A percentile compares a stretch with the other conserved stretches of the same genome.
phyloP scores from a whole-genome alignment of 2,888 invertebrate genomes.

The Cacoxenus indagator region DNA sequence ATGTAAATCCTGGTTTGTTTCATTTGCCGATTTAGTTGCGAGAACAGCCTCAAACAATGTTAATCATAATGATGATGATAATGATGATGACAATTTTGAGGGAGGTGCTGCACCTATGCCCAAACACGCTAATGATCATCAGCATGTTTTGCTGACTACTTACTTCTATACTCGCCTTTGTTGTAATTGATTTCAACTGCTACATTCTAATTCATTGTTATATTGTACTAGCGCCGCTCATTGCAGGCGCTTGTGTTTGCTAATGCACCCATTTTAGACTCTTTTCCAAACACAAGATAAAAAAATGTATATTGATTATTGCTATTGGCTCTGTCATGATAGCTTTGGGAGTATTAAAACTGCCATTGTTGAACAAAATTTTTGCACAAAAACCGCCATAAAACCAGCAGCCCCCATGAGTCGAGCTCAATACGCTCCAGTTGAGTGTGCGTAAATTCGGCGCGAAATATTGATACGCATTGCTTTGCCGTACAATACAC shows the following conservation, averaged over 20 bases:
- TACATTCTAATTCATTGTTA: constrained; percentile 62
- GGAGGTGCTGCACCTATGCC: neutral
- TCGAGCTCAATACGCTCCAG: neutral
- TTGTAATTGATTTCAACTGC: constrained; percentile 64
- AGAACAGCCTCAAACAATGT: neutral
- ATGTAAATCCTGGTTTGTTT: constrained; percentile 64
- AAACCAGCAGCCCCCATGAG: neutral
- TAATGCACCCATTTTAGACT: too few relatives aligned
- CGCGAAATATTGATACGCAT: constrained; percentile 25
- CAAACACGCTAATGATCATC: neutral
- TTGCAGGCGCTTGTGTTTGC: neutral
- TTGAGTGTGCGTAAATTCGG: neutral
- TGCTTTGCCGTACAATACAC: constrained; percentile 52
- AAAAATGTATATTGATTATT: constrained; percentile 63
- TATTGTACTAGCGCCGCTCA: neutral
- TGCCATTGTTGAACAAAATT: constrained; percentile 49
- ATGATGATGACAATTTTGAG: constrained; percentile 14
- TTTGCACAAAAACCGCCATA: constrained; percentile 1
- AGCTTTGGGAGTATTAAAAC: constrained; percentile 61
- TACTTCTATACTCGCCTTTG: constrained; percentile 41
- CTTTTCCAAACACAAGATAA: too few relatives aligned
- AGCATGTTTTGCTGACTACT: neutral
- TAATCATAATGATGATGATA: neutral
- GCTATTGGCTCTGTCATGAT: constrained; percentile 59
- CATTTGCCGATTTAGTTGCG: constrained; percentile 59